A percentile compares a stretch with the other conserved stretches of the same genome.
Evolutionary conservation across 2,113 vertebrate species (phyloP).

Genomic region (Ceyx melanurus): DNA sequence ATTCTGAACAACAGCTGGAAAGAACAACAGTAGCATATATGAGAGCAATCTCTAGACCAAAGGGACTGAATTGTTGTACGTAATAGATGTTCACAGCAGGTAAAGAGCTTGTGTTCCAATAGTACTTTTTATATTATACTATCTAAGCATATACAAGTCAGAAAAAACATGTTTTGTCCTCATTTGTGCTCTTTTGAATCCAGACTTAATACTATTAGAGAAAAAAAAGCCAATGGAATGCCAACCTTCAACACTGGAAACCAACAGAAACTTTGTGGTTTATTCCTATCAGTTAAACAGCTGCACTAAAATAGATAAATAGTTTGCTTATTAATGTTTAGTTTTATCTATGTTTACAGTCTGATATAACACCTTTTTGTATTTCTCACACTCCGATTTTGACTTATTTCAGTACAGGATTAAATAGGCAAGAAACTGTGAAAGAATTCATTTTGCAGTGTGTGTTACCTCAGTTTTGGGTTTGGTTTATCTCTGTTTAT

Average conservation of each 20-base stretch:
- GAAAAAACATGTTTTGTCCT: not conserved
- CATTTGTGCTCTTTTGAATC: not conserved
- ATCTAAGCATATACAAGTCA: not conserved
- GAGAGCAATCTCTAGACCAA: not conserved
- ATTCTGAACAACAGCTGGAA: not conserved
- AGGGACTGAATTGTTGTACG: not conserved
- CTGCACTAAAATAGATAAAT: not conserved
- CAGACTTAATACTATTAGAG: not conserved
- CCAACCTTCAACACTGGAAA: not conserved
- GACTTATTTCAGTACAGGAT: not conserved
- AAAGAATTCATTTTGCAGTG: not conserved
- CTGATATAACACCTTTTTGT: not conserved
- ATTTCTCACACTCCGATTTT: not conserved
- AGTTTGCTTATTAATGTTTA: not conserved
- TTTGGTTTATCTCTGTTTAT: not conserved
- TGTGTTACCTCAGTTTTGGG: not conserved
- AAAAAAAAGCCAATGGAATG: not conserved
- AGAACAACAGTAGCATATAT: not conserved
- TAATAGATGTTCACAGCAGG: not conserved
- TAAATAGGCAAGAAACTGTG: not conserved
- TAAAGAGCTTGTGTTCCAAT: not conserved
- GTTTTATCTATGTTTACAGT: not conserved
- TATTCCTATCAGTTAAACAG: not conserved
- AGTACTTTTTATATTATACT: not conserved
- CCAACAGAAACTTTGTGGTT: not conserved